Base-by-base conservation (phyloP, 2,888 invertebrate species). In the Chirona hameri region DNA sequence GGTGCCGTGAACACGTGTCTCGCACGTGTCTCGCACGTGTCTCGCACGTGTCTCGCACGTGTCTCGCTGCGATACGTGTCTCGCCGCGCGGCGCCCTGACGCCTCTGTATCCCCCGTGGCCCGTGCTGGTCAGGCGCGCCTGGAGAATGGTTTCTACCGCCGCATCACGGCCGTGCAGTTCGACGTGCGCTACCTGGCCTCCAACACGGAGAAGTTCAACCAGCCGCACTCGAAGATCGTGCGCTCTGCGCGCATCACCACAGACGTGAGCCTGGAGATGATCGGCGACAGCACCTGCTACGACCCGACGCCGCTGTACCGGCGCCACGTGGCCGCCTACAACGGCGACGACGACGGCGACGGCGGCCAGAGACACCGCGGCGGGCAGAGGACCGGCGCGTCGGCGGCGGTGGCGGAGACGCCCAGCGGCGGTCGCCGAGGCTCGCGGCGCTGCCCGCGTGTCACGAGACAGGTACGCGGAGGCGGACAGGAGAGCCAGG, bases 181-280 rank as follows among this genome's bases (percentile, higher is more conserved):
- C 89, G 98, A 99, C 90, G 94, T 96, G n/a, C 91, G 97, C 82
- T 95, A 95, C 88, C 90, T 99, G 85, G 96, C 96, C 55, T 92
- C 92, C 84, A 98, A 98, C 90, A 97, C 98, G 0, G 95, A 94
- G 87, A 93, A 93, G 86, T 99, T 96, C 90, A 98, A 99, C 89
- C 92, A 94, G 87, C 92, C 94, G 10, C 93, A 93, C 86, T 94
- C 95, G 86, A 91, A 91, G 86, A 98, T 98, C 87, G 96, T 97
- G 79, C 93, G 94, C 85, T 93, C 93, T 87, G 97, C 98, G 15
- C 91, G 94, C 83, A 93, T 97, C 85, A 91, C 98, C 84, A 94
- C 95, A 0, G 97, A 97, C 88, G 90, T 98, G 79, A 93, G 96
- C 87, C 90, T 97, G 83, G 91, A 92, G 86, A 93, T 96, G 86